Base-by-base conservation (phyloP, 1,140 invertebrate species). In the Charaxes varanes region DNA sequence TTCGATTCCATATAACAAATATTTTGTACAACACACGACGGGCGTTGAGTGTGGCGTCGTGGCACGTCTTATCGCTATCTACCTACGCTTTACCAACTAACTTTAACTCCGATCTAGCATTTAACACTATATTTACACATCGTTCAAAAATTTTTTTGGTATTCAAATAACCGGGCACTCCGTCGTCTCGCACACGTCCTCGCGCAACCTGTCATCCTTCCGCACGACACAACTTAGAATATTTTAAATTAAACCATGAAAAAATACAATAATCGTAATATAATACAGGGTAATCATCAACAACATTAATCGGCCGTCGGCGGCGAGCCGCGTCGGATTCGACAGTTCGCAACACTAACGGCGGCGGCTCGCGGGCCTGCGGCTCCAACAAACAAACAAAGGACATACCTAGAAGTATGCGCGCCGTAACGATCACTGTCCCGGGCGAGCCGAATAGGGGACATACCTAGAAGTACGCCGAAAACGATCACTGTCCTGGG, bases 111-210 rank as follows among this genome's bases (percentile, higher is more conserved):
- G 41, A 58, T 69, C 72, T 77, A 79, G 41, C 53, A 34, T 60
- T 73, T 77, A 69, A 60, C 57, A 69, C 69, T 77, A 81, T 84
- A 84, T 84, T 71, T 84, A 84, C 79, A 84, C 59, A 55, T 72
- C 74, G 71, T 76, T 80, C 73, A 74, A 76, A n/a, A 49, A 67
- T 71, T 79, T 84, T 80, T 84, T 84, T 84, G 77, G 77, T 84
- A 80, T 83, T 74, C 70, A 71, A 76, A 67, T 79, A 79, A 81
- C 71, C 72, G 48, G 32, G 42, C 78, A 67, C 68, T 74, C 58
- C 54, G 50, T 78, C 71, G 50, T 70, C 70, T 80, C 11, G 38
- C 72, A 63, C 56, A 37, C 62, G 24, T 50, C 50, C 46, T 46
- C 62, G 62, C 55, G 46, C 52, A 50, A 41, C 37, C 70, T 66